Evolutionary conservation across 2,797 vertebrate genomes (phyloP).

Genomic region (Aulostomus chinensis): DNA sequence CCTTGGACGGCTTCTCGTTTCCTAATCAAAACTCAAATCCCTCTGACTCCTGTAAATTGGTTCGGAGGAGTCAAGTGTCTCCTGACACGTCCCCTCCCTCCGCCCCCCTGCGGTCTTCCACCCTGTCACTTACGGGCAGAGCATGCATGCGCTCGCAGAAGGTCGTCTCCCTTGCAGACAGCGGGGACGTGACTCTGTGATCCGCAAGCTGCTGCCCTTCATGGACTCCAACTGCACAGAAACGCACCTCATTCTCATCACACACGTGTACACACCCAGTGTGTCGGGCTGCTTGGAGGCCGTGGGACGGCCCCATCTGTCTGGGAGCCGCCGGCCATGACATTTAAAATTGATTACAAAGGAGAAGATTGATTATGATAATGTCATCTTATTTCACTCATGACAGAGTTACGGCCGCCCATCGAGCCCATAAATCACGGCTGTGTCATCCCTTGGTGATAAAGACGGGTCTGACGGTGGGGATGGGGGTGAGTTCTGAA

Average conservation of each 20-base stretch:
- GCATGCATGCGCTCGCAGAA: conserved; percentile 16
- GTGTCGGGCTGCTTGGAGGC: conserved; percentile 4
- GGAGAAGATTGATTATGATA: conserved; percentile 53
- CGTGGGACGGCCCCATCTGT: conserved; percentile 27
- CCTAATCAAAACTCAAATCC: conserved; percentile 71
- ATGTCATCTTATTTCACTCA: conserved; percentile 19
- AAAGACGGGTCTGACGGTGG: no score
- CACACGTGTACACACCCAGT: not conserved
- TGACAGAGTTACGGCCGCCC: conserved; percentile 1
- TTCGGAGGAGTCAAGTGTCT: conserved; percentile 67
- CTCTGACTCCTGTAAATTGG: conserved; percentile 66
- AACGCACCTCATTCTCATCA: not conserved
- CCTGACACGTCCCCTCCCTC: conserved; percentile 10
- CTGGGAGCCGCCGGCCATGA: conserved; percentile 18
- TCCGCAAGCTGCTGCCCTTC: conserved; percentile 30
- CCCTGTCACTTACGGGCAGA: conserved; percentile 11
- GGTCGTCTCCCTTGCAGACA: conserved; percentile 19
- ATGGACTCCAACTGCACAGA: conserved; percentile 19
- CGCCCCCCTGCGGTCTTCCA: not conserved
- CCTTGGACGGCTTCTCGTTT: conserved; percentile 29
- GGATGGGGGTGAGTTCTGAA: no score
- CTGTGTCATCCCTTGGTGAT: conserved; percentile 2
- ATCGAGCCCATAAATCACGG: conserved; percentile 32
- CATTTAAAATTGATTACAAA: conserved; percentile 51
- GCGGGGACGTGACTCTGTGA: conserved; percentile 29